phyloP scores from a whole-genome alignment of 2,888 invertebrate species.

The Argyra leucocephala region DNA sequence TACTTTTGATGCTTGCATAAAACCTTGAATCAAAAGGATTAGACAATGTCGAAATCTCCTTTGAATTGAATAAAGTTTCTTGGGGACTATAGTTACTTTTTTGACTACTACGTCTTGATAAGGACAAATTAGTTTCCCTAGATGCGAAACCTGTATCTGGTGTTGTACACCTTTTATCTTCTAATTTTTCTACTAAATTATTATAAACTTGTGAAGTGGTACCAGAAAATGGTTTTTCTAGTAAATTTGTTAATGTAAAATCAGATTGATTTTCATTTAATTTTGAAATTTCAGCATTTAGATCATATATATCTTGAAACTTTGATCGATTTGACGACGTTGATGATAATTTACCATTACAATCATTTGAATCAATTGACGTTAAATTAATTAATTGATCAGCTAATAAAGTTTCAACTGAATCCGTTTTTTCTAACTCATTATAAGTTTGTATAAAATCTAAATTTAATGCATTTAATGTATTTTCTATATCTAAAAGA shows the following conservation, averaged over 20 bases:
- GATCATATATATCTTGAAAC: not conserved
- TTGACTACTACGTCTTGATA: conserved; percentile 42
- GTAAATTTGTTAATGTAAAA: not conserved
- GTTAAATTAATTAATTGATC: conserved; percentile 25
- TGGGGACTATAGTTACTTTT: conserved; percentile 43
- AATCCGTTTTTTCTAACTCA: conserved; percentile 43
- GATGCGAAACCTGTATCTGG: conserved; percentile 44
- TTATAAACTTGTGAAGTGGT: conserved; percentile 20
- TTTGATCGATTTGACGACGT: not conserved
- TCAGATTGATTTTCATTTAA: not conserved
- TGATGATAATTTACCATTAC: not conserved
- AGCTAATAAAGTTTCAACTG: conserved; percentile 41
- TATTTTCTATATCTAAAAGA: conserved; percentile 43
- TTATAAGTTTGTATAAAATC: conserved; percentile 44
- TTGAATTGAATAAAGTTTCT: conserved; percentile 34
- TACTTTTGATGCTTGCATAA: conserved; percentile 31
- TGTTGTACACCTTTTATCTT: conserved; percentile 42
- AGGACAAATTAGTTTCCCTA: conserved; percentile 41
- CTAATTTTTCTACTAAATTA: conserved; percentile 32
- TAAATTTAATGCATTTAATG: conserved; percentile 41
- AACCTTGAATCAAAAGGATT: conserved; percentile 27
- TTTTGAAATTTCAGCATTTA: not conserved
- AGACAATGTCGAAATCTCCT: conserved; percentile 20
- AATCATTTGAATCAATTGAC: conserved; percentile 2
- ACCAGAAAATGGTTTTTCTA: conserved; percentile 7